Evolutionary conservation across 2,888 invertebrate species (phyloP).

Genomic region (Macrosoma leucophasiata): DNA sequence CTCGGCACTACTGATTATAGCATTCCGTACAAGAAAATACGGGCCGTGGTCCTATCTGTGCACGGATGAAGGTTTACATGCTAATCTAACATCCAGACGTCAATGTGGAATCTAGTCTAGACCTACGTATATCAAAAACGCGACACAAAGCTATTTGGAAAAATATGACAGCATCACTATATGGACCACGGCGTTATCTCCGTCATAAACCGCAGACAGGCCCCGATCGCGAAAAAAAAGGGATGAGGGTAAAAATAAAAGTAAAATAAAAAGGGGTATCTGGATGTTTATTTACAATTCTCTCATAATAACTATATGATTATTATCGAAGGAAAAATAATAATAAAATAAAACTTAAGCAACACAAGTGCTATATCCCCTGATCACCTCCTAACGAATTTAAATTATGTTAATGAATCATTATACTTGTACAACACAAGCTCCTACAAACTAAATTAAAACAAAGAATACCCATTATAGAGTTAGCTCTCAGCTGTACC

Average conservation of each 20-base stretch:
- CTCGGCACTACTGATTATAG: constrained; percentile 60
- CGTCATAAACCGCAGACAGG: constrained; percentile 40
- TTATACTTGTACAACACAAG: constrained; percentile 50
- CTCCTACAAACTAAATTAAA: constrained; percentile 56
- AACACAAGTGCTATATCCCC: constrained; percentile 61
- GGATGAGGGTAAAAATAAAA: constrained; percentile 53
- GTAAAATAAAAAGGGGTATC: constrained; percentile 71
- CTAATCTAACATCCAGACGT: too few species aligned
- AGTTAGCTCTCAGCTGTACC: constrained; percentile 53
- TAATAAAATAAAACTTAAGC: constrained; percentile 63
- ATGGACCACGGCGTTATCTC: constrained; percentile 25
- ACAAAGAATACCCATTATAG: constrained; percentile 64
- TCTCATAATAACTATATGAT: constrained; percentile 68
- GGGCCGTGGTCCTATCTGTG: too few species aligned
- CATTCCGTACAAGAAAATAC: too few species aligned
- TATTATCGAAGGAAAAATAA: constrained; percentile 67
- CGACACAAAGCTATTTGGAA: too few species aligned
- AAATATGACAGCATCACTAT: too few species aligned
- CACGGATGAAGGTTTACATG: too few species aligned
- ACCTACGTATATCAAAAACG: too few species aligned
- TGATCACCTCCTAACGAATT: constrained; percentile 59
- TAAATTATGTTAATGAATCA: constrained; percentile 60
- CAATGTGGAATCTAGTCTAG: too few species aligned
- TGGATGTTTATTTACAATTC: constrained; percentile 75
- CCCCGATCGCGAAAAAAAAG: constrained; percentile 28